These are phyloP conservation scores for Oreochromis grahami DNA, from an alignment of 2,797 vertebrate genomes.

Conservation along the genomic window DNA sequence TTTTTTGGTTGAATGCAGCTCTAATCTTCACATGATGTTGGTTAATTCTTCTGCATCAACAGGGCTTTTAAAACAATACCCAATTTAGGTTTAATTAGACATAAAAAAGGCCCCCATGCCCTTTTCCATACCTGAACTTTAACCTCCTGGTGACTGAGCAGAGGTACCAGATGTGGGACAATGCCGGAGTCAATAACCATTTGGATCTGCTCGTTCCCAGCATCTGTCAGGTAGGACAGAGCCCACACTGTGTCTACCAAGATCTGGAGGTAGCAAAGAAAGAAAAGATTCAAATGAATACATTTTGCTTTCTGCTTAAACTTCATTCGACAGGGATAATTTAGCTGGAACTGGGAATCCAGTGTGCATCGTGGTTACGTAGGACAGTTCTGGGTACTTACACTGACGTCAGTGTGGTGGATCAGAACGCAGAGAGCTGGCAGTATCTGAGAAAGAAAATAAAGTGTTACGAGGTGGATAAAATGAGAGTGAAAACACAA, in stretches of 20 bases:
- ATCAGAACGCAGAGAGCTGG: slow-evolving; percentile 97
- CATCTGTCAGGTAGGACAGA: slow-evolving; percentile 97
- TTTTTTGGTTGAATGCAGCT: neutral
- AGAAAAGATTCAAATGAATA: neutral
- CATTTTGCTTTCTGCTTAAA: neutral
- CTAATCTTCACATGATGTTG: neutral
- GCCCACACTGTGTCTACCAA: slow-evolving; percentile 99
- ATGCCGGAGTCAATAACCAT: slow-evolving; percentile 99
- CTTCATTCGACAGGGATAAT: neutral
- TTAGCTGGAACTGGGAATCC: neutral
- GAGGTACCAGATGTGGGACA: slow-evolving; percentile 94
- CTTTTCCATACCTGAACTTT: slow-evolving; percentile 91
- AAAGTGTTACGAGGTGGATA: neutral
- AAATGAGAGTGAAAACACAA: neutral
- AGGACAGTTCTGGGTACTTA: slow-evolving; percentile 74
- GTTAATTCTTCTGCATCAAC: neutral
- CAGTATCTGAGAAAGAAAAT: slow-evolving; percentile 81
- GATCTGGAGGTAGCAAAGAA: slow-evolving; percentile 75
- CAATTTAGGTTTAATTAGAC: neutral
- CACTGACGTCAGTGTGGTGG: slow-evolving; percentile 98
- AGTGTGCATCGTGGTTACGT: neutral
- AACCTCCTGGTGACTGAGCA: slow-evolving; percentile 98
- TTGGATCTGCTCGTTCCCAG: slow-evolving; percentile 99
- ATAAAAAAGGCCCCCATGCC: neutral
- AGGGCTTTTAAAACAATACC: neutral